Base-by-base conservation (phyloP, 2,888 invertebrate species). In the Stictocephala bisonia region DNA sequence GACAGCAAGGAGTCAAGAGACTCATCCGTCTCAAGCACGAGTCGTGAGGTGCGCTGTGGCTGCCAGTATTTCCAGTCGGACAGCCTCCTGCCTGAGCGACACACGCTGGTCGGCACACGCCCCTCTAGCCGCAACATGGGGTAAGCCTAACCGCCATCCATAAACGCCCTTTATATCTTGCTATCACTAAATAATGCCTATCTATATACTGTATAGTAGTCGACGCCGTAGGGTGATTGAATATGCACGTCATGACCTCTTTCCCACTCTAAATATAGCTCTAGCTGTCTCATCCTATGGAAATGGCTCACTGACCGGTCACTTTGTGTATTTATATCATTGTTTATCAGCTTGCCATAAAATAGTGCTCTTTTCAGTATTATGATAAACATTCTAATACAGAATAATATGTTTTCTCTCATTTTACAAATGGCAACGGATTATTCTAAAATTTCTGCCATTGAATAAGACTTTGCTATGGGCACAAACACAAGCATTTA, bases 41-140 rank as follows among this genome's bases (percentile, higher is more conserved):
- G 85, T 76, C 87, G 92, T 81, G 94, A 94, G 83, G 93, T 94
- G 76, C 90, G 94, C 79, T 94, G 94, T 85, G 94, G 88, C 79
- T 94, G 94, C 86, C 94, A 94, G 86, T 94, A 90, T 85, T 94
- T 90, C 85, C 91, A 93, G 86, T 90, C 91, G 83, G 92, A 93
- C 84, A 91, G 91, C 75, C 84, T 93, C 80, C 86, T 94, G 80
- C 93, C 93, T 75, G 93, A 93, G 83, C 88, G 91, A 82, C 86
- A 88, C 72, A 91, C 91, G 83, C 90, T 90, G 77, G 86, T 89
- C 79, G 90, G 88, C 83, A 89, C 89, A 77, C 86, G 75, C 29
- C 75, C 76, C 22, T 24, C 70, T 11, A 73, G 71, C 44, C 71
- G 75, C 29, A 71, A 71, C 70, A 71, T 71, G 70, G 70, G 70